Evolutionary conservation across 2,797 vertebrate genomes (phyloP).

Genomic region (Tragelaphus oryx): DNA sequence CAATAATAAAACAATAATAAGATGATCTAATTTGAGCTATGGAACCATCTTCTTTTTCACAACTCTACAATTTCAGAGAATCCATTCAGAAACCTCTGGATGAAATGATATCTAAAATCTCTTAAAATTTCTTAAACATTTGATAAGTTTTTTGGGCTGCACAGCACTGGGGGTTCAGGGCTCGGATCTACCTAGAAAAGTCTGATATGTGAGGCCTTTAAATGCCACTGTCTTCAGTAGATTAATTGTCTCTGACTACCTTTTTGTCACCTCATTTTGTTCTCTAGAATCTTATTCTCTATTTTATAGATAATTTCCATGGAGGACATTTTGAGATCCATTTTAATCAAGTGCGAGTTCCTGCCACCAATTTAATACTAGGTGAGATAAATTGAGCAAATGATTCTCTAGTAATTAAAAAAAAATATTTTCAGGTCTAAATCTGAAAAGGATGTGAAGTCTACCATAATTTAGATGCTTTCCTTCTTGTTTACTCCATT

Average conservation of each 20-base stretch:
- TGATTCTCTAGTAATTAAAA: background rate
- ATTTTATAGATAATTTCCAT: constrained; percentile 87
- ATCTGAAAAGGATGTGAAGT: background rate
- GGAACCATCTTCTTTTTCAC: background rate
- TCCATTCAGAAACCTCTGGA: background rate
- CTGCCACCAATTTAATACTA: constrained; percentile 88
- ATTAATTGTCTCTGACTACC: background rate
- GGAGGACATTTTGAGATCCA: constrained; percentile 96
- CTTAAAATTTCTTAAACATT: background rate
- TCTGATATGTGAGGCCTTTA: background rate
- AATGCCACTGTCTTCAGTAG: background rate
- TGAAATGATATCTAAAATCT: background rate
- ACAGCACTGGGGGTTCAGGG: background rate
- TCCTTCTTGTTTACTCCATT: background rate
- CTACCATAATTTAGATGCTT: background rate
- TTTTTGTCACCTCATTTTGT: background rate
- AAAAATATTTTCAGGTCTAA: background rate
- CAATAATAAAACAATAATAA: background rate
- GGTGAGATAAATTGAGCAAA: constrained; percentile 81
- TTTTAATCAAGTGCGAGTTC: constrained; percentile 90
- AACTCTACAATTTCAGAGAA: background rate
- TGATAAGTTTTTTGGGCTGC: background rate
- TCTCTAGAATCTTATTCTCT: constrained; percentile 46
- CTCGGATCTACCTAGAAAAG: background rate
- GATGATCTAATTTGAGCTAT: background rate